Evolutionary conservation across 2,797 vertebrate species (phyloP).

Genomic region (Gymnoscopelus microlampas): DNA sequence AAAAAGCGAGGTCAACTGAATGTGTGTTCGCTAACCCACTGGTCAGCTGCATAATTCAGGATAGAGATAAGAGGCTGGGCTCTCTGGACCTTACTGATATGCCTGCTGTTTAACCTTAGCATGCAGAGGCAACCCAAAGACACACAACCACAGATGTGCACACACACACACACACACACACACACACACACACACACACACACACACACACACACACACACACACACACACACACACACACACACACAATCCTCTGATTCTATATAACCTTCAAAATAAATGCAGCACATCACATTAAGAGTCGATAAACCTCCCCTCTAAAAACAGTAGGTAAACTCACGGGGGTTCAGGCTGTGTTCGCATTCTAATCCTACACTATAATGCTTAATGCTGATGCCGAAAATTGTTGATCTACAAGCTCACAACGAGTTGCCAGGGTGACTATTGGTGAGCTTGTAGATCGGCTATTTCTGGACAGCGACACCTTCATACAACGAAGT

Average conservation of each 20-base stretch:
- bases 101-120: constrained; percentile 42
- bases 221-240: constrained; percentile 6
- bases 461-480: no score
- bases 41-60: constrained; percentile 61
- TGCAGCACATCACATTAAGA: constrained; percentile 33
- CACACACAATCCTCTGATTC: constrained; percentile 31
- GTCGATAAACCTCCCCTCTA: constrained; percentile 17
- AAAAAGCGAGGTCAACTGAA: constrained; percentile 16
- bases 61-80: constrained; percentile 56
- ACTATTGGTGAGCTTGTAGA: no score
- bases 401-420: no score
- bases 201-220: constrained; percentile 5
- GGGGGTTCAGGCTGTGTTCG: constrained; percentile 20
- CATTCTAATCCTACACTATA: no score
- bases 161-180: constrained; percentile 15
- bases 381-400: no score
- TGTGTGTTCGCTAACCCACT: constrained; percentile 25
- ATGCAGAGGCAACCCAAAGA: neutral
- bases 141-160: constrained; percentile 5
- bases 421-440: no score
- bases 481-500: no score
- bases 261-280: constrained; percentile 52
- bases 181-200: constrained; percentile 6
- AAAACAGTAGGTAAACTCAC: constrained; percentile 31
- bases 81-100: constrained; percentile 45